Evolutionary conservation across 2,797 vertebrate species (phyloP).

Genomic region (Rhinatrema bivittatum): DNA sequence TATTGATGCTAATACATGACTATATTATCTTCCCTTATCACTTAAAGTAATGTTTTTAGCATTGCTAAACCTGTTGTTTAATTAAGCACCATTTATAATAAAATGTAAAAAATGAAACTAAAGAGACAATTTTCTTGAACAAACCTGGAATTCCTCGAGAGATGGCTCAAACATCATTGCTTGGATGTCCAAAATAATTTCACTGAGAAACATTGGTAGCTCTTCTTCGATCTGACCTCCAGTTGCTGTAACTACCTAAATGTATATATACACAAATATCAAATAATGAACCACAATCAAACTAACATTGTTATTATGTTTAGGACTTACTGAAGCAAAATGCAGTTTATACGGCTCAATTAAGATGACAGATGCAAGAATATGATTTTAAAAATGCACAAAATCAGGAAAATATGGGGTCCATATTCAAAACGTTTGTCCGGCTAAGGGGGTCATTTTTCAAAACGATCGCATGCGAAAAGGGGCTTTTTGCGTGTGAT

Average conservation of each 20-base stretch:
- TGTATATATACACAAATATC: background rate
- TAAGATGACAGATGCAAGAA: background rate
- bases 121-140: constrained; percentile 3
- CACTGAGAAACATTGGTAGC: constrained; percentile 63
- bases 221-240: constrained; percentile 39
- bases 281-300: background rate
- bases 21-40: no score
- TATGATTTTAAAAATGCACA: background rate
- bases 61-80: background rate
- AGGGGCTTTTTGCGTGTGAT: no score
- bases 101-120: background rate
- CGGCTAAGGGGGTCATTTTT: no score
- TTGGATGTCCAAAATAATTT: constrained; percentile 63
- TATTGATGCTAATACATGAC: no score
- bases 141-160: constrained; percentile 66
- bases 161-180: constrained; percentile 64
- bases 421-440: no score
- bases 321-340: background rate
- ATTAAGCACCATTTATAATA: background rate
- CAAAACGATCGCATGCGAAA: no score
- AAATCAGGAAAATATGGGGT: background rate
- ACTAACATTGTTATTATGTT: background rate
- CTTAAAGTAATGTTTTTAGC: no score
- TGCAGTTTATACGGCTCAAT: background rate
- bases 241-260: constrained; percentile 7